phyloP scores from a whole-genome alignment of 1,140 invertebrate genomes.

The Charaxes varanes region DNA sequence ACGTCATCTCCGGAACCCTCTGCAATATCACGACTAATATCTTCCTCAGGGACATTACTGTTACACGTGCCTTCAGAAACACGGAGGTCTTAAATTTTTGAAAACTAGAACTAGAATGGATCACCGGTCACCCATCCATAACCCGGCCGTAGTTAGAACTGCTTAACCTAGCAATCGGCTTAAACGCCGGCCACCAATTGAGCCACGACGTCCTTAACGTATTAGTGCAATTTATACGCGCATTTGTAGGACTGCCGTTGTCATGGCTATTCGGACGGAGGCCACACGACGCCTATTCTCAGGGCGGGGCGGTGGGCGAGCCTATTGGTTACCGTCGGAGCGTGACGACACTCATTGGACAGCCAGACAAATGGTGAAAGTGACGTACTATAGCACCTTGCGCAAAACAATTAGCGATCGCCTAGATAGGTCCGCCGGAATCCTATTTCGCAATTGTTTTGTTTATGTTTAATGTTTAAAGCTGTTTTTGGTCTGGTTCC shows the following conservation, averaged over 20 bases:
- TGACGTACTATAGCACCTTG: constrained; percentile 51
- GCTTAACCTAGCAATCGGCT: too few species aligned
- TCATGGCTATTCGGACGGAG: constrained; percentile 41
- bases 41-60: too few species aligned
- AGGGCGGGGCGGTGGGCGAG: constrained; percentile 54
- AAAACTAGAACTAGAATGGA: too few species aligned
- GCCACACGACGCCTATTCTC: constrained; percentile 50
- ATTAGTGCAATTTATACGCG: background rate
- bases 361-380: constrained; percentile 59
- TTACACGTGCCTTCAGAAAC: too few species aligned
- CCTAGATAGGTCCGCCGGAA: constrained; percentile 36
- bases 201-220: too few species aligned
- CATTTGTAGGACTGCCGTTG: constrained; percentile 19
- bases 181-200: too few species aligned
- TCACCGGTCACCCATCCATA: too few species aligned
- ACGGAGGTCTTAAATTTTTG: too few species aligned
- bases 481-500: too few species aligned
- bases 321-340: constrained; percentile 63
- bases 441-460: constrained; percentile 22
- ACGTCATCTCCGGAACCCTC: too few species aligned
- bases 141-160: too few species aligned
- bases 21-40: too few species aligned
- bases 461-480: constrained; percentile 12
- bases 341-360: constrained; percentile 70
- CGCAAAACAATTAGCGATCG: constrained; percentile 44